Conservation (phyloP, 1,140 invertebrate genomes). For the Trichonephila clavipes region DNA sequence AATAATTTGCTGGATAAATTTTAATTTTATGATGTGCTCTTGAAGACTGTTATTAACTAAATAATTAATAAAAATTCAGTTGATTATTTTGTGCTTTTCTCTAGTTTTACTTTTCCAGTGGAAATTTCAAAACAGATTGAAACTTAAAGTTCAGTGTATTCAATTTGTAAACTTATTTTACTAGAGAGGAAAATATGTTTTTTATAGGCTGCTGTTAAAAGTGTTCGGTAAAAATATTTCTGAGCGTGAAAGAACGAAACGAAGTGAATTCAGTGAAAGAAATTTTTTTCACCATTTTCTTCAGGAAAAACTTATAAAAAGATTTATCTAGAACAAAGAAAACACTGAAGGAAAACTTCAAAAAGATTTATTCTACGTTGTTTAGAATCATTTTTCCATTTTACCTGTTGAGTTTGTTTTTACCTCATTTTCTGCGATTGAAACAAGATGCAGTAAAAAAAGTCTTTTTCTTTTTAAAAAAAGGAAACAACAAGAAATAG, state of each 20-base stretch:
- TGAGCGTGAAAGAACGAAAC: background rate
- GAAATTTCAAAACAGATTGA: too few relatives aligned
- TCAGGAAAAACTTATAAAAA: background rate
- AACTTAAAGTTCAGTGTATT: too few relatives aligned
- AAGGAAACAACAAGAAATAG: background rate
- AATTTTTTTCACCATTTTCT: background rate
- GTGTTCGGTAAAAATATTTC: background rate
- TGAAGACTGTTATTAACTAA: too few relatives aligned
- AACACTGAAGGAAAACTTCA: background rate
- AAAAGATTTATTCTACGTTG: constrained; percentile 6
- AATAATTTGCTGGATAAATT: too few relatives aligned
- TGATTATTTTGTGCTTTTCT: too few relatives aligned
- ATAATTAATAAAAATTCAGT: too few relatives aligned
- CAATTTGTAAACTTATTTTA: too few relatives aligned
- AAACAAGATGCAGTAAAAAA: background rate
- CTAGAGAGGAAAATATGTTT: too few relatives aligned
- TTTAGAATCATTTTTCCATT: background rate
- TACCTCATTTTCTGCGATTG: constrained; percentile 4
- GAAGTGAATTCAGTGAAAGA: background rate
- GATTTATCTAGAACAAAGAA: background rate
- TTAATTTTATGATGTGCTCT: too few relatives aligned
- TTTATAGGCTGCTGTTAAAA: too few relatives aligned
- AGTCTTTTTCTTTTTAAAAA: too few relatives aligned
- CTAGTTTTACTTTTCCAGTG: too few relatives aligned
- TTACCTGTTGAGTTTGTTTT: constrained; percentile 24